A percentile compares a stretch with the other conserved stretches of the same genome.
Evolutionary conservation across 2,113 vertebrate genomes (phyloP).

Genomic region (Grallaria varia): DNA sequence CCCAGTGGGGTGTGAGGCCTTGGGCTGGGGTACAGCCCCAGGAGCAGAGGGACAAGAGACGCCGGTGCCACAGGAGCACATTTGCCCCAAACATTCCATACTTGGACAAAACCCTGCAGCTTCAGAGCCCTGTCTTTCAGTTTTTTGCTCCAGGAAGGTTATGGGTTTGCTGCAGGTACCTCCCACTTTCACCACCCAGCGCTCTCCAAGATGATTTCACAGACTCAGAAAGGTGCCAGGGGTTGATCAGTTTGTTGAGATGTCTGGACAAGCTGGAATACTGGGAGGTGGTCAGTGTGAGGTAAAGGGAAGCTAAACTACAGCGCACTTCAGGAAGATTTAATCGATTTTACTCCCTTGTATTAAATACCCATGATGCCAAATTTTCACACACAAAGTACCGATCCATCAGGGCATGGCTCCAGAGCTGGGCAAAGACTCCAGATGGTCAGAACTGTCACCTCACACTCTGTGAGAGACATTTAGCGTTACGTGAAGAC

Average conservation of each 20-base stretch:
- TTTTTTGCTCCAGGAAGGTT: not conserved
- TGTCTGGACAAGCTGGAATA: not conserved
- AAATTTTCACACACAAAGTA: not conserved
- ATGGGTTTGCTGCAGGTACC: not conserved
- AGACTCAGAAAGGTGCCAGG: constrained; percentile 37
- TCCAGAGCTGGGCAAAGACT: not conserved
- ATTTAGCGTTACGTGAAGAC: not conserved
- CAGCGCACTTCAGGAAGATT: not conserved
- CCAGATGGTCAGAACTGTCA: not conserved
- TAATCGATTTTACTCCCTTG: not conserved
- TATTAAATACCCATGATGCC: not conserved
- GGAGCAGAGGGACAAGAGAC: too few relatives aligned
- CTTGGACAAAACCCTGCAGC: too few relatives aligned
- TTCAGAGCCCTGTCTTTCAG: not conserved
- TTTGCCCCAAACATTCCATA: too few relatives aligned
- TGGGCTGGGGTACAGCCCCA: too few relatives aligned
- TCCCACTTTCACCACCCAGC: not conserved
- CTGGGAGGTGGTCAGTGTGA: not conserved
- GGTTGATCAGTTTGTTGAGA: constrained; percentile 11
- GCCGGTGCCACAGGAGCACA: too few relatives aligned
- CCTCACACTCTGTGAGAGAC: not conserved
- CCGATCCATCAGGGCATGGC: not conserved
- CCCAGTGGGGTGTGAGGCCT: too few relatives aligned
- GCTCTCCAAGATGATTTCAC: not conserved
- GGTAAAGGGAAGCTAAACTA: not conserved